Base-by-base conservation (phyloP, 2,113 vertebrate species). In the Poeciliopsis retropinna region DNA sequence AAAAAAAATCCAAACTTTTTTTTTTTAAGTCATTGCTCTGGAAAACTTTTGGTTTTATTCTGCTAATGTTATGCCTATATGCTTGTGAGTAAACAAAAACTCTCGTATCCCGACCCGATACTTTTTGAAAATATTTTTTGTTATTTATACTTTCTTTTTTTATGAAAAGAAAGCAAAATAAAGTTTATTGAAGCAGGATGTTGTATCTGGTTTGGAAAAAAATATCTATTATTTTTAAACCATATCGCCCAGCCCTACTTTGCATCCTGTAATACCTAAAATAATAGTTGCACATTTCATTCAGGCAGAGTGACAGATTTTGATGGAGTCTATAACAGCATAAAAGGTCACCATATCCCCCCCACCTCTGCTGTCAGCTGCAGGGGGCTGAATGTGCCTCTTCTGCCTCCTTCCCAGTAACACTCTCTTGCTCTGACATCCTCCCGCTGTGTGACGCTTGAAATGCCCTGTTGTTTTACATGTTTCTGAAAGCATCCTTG, bases 391-490 rank as follows among this genome's bases (percentile, higher is more conserved):
- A 87, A 86, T 85, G 75, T 87, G 60, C 75, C 74, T 72, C 73
- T 70, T 79, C 77, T 71, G 67, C 63, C 62, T 72, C 78, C 32
- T 44, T 60, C 71, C 79, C 66, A 8, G 61, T 77, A 67, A 72
- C 70, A 10, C 74, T 69, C 77, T 41, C 84, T 70, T 60, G 13
- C 82, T 51, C 76, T 82, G 68, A 73, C 70, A 82, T 87, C 76
- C 80, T 73, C 79, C 81, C 29, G 30, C 86, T 84, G 79, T 73
- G 86, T 39, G 73, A 72, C 71, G 70, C 73, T 70, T 88, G 70
- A 92, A 91, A 84, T 82, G 85, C 87, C 77, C 87, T 76, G 87
- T 90, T 90, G 90, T 91, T 86, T 85, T 64, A 47, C 64, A 80
- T 82, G 73, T 79, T 12, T 91, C 83, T 87, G 86, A 89, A 57